These are phyloP conservation scores for Tenthredo distinguenda DNA, from an alignment of 2,888 invertebrate species.

Conservation along the genomic window DNA sequence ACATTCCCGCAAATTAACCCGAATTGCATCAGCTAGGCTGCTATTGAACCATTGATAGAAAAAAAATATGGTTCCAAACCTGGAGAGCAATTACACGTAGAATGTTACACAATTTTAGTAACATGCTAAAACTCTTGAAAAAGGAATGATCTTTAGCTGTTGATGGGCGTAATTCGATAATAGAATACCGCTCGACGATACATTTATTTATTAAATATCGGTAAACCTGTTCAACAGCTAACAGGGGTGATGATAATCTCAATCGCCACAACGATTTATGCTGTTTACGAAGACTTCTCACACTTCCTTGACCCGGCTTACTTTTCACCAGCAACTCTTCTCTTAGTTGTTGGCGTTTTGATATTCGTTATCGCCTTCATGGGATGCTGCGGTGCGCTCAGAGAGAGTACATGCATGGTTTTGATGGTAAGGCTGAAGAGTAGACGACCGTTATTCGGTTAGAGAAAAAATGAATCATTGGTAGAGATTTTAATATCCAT, in stretches of 20 bases:
- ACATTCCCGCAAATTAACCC: not conserved
- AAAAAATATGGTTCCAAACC: not conserved
- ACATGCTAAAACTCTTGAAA: not conserved
- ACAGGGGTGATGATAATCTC: conserved; percentile 85
- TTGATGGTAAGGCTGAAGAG: conserved; percentile 79
- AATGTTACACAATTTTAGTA: not conserved
- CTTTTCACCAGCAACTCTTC: conserved; percentile 87
- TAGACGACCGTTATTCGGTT: not conserved
- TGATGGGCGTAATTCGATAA: not conserved
- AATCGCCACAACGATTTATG: conserved; percentile 82
- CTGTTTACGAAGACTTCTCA: conserved; percentile 82
- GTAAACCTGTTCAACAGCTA: conserved; percentile 79
- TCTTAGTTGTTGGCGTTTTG: conserved; percentile 88
- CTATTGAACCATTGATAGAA: no score
- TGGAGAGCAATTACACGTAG: not conserved
- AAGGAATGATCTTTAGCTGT: not conserved
- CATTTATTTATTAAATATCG: not conserved
- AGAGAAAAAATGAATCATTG: conserved; percentile 28
- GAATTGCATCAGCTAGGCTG: no score
- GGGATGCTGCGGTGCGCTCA: conserved; percentile 91
- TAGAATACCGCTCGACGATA: not conserved
- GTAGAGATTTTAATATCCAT: not conserved
- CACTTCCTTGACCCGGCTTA: conserved; percentile 82
- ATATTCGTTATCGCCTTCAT: conserved; percentile 87
- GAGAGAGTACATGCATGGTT: conserved; percentile 87